phyloP scores from a whole-genome alignment of 2,888 invertebrate species.

The Pollenia amentaria region DNA sequence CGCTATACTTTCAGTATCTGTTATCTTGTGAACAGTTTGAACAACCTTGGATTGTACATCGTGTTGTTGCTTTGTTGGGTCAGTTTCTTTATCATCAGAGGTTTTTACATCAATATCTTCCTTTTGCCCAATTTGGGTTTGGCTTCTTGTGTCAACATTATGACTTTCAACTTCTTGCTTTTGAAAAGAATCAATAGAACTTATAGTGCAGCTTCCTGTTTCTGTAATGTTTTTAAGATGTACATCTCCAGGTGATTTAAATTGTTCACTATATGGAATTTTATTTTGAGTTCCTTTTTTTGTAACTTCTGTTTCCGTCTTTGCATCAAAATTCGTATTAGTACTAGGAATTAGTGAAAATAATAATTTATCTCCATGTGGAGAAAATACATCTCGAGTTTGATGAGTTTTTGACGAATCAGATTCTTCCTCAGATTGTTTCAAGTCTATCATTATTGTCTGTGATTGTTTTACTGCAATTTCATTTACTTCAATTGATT shows the following conservation, averaged over 20 bases:
- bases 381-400: background rate
- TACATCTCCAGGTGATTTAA: background rate
- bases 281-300: background rate
- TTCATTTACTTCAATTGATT: background rate
- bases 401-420: background rate
- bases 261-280: background rate
- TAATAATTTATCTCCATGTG: background rate
- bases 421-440: background rate
- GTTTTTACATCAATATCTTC: background rate
- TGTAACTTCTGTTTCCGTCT: background rate
- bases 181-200: background rate
- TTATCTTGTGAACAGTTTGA: background rate
- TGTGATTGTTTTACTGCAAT: background rate
- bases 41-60: background rate
- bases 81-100: no score
- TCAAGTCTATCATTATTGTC: background rate
- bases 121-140: background rate
- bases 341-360: background rate
- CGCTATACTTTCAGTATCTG: background rate
- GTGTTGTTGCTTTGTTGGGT: no score
- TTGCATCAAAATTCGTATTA: background rate
- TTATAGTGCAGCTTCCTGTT: background rate
- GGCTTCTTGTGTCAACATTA: background rate
- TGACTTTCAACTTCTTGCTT: background rate
- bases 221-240: background rate